Base-by-base conservation (phyloP, 2,797 vertebrate species). In the Megaceryle alcyon region DNA sequence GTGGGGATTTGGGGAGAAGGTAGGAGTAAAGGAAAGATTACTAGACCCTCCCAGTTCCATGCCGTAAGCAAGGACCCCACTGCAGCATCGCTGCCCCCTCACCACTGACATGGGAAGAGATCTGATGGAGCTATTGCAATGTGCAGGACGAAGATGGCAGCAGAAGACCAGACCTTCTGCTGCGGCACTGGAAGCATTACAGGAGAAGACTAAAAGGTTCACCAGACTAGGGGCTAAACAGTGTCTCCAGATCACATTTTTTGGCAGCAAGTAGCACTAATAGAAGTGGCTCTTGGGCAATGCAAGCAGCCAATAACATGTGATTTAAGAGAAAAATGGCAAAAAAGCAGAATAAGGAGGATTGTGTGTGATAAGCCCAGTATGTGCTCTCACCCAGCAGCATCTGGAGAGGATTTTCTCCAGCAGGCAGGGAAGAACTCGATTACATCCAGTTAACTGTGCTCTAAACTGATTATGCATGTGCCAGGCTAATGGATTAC, bases 391-490 rank as follows among this genome's bases (percentile, higher is more conserved):
- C 97, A 96, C 97, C 39, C 65, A 96, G 97, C 98, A 97, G 98
- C 99, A 99, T 99, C 99, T 99, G 99, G 99, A 99, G 98, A 98
- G 98, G 99, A 99, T 99, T 99, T 99, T 99, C 99, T 99, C 98
- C 98, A 99, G 99, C 99, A 99, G 99, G 99, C 99, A 99, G 99
- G 98, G 98, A 99, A 99, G 99, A 99, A 99, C 99, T 99, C 99
- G 99, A 99, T 99, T 99, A 99, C 99, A 99, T 98, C 99, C 99
- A 99, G 99, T 99, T 99, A 99, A 99, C 99, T 99, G 99, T 98
- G 98, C 99, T 99, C 99, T 99, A 99, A 99, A 99, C 99, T 99
- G 99, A 99, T 99, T 99, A 99, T 99, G 99, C 99, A 99, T 99
- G 99, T 99, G 99, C 99, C 99, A 99, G 99, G 98, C 99, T 99